Base-by-base conservation (phyloP, 2,797 vertebrate genomes). In the Anguilla anguilla region DNA sequence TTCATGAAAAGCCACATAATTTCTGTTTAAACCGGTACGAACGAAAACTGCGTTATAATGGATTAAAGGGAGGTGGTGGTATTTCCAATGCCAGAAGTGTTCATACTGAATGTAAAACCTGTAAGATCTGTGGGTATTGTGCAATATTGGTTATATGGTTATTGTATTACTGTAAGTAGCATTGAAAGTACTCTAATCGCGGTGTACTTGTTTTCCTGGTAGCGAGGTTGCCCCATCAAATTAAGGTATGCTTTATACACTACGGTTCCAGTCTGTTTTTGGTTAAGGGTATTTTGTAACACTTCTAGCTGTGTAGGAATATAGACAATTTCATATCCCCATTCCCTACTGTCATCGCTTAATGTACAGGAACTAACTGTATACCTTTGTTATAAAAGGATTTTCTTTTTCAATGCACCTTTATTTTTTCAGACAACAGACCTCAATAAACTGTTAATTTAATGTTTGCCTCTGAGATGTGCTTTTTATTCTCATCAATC, bases 371-470 rank as follows among this genome's bases (percentile, higher is more conserved):
- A 53, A 25, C 31, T 84, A 17, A 35, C 28, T 7, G 31, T 85
- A 74, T 0, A 49, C 77, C 86, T 90, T 85, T 89, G 67, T 88
- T 90, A 77, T 88, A 74, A 49, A 49, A 82, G 85, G 69, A 64
- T 10, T 85, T 64, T 46, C 13, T 88, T 22, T 84, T 57, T 57
- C 5, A 59, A 22, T 19, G 77, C 64, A 83, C 11, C 31, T 43
- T 83, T 15, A n/a, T 17, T 55, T 25, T 89, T 55, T 25, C 87
- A 3, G 3, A 77, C 57, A 15, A 31, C 2, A 25, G 90, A 90
- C 31, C 0, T 55, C 1, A 93, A 92, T 92, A 84, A 94, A 94
- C 90, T 84, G 57, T 22, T 7, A 28, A 89, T 28, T 9, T 19
- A n/a, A 82, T 22, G 46, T 2, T 17, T 6, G 43, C 61, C 72